Base-by-base conservation (phyloP, 35 echinoderm and acorn worm genomes). In the Apostichopus japonicus region DNA sequence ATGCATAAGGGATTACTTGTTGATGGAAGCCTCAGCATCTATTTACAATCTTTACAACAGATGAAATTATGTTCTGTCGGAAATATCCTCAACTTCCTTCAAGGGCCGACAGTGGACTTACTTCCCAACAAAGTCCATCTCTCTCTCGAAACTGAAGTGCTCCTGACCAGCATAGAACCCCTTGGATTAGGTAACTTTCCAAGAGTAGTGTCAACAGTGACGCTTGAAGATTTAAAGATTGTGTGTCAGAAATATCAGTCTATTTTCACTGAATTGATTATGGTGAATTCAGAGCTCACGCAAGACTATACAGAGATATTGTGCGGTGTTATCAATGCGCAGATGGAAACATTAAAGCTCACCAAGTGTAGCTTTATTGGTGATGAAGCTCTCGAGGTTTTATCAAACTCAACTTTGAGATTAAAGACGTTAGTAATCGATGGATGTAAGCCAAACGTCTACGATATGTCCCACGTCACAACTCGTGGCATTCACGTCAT, bases 1-100 rank as follows among this genome's bases (percentile, higher is more conserved):
- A 82, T 82, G 79, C 79, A 82, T 82, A 56, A 1, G 44, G 79
- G 79, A 6, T 56, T 82, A 17, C 79, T 82, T 16, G 25, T 56
- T 6, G 79, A 82, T 25, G 21, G 44, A 8, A 82, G 5, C 5
- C 79, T 82, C 4, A 82, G 79, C 53, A 8, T 7, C 23, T 15
- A 9, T 82, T 56, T 82, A 10, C 79, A 33, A 56, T 54, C 33
- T 56, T 56, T 82, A 24, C 44, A 13, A 6, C 25, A 6, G 79
- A 8, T 82, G 15, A 82, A 51, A 51, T 24, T 82, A 5, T 52
- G 44, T 25, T 53, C 19, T 44, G 54, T 82, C n/a, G 79, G 54
- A 10, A 82, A 44, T 82, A 4, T 19, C n/a, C 79, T 56, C 79
- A 82, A 82, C 79, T 56, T 82, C n/a, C 54, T 82, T 0, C 54